Base-by-base conservation (phyloP, 2,113 vertebrate species). In the Leucosticte australis region DNA sequence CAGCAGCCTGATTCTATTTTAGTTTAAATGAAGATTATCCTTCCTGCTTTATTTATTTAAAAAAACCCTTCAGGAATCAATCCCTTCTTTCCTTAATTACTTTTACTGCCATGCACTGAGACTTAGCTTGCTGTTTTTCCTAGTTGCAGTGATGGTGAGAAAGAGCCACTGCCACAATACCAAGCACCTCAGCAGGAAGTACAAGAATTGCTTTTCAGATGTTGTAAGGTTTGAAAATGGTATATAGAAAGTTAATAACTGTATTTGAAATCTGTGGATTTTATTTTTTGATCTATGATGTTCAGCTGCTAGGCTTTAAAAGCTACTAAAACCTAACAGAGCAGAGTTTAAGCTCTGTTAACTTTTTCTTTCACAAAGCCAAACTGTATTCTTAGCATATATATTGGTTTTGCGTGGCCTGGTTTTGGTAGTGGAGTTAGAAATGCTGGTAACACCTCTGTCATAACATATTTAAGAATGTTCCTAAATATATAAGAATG, bases 1-100 rank as follows among this genome's bases (percentile, higher is more conserved):
- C 23, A 88, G 65, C 62, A 82, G 62, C 14, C 52, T 70, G 20
- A 81, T 89, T 91, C 74, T 18, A 76, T 90, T 82, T 93, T 82
- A n/a, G 39, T 93, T 93, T 88, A 90, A 71, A 83, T 30, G 13
- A 88, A 88, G 57, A 71, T 90, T 79, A 76, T 90, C 75, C 85
- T 95, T 93, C 83, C 64, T 85, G 78, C 57, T 90, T 3, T 49
- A 39, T 65, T 81, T 81, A 74, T 78, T 88, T 1, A 13, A 19
- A 42, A 65, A 13, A 41, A 55, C 12, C 20, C 15, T 26, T 75
- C 47, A 67, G 57, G 78, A 87, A 87, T 82, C 52, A 70, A 27
- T 42, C 24, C 15, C 33, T 92, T 85, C 21, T 92, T 71, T 75
- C 46, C 56, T 75, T 82, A 87, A 50, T 37, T 90, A 20, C 5